Conservation (phyloP, 2,797 vertebrate genomes). For the Channa striata region DNA sequence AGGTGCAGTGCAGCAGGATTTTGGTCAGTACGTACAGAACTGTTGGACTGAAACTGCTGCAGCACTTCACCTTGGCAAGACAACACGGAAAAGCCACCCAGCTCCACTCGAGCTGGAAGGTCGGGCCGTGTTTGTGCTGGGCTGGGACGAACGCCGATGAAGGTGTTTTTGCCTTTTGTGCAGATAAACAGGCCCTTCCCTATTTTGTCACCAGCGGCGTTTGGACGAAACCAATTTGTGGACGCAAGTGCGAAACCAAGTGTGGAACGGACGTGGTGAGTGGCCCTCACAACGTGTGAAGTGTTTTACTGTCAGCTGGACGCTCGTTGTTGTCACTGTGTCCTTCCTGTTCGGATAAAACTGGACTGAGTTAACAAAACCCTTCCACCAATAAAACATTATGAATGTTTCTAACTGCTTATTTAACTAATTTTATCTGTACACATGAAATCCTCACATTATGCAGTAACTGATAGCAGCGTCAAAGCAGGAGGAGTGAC, state of each 20-base stretch:
- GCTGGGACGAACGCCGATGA: constrained; percentile 19
- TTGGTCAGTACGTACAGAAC: constrained; percentile 28
- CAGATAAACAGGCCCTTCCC: constrained; percentile 24
- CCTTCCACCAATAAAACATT: too few relatives aligned
- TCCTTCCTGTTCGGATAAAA: neutral
- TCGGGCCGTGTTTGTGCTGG: neutral
- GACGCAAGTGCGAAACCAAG: constrained; percentile 43
- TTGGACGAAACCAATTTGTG: constrained; percentile 32
- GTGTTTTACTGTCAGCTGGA: constrained; percentile 16
- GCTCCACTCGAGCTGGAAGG: neutral
- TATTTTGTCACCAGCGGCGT: constrained; percentile 17
- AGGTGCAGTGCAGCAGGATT: constrained; percentile 44
- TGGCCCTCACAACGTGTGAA: constrained; percentile 31
- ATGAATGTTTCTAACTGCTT: neutral
- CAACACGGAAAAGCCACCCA: constrained; percentile 8
- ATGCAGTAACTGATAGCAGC: constrained; percentile 22
- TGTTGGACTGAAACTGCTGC: constrained; percentile 7
- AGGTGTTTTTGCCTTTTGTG: constrained; percentile 18
- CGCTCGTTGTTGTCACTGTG: constrained; percentile 8
- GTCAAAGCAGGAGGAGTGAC: constrained; percentile 40
- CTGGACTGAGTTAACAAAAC: neutral
- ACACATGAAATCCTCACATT: constrained; percentile 9
- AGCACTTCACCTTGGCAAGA: constrained; percentile 40
- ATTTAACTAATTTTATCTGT: constrained; percentile 19
- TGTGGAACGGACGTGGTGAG: constrained; percentile 38